A percentile compares a stretch with the other conserved stretches of the same genome.
phyloP scores from a whole-genome alignment of 2,888 invertebrate genomes.

The Chaetogeoica ovagalla region DNA sequence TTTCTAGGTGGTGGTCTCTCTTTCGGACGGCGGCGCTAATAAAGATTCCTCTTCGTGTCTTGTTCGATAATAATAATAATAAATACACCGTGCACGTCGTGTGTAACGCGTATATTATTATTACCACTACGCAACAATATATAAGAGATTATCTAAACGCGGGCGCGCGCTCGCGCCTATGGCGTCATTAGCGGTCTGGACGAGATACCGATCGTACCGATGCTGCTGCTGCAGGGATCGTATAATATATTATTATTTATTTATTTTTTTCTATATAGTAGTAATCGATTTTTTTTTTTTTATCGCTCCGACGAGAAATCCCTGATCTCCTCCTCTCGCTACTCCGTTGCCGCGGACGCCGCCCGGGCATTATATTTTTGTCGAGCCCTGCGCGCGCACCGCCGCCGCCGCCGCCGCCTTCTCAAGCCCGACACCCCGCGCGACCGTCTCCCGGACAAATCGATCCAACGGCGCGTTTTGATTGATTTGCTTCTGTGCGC shows the following conservation, averaged over 20 bases:
- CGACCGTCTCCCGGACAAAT: constrained; percentile 21
- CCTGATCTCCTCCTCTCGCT: neutral
- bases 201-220: constrained; percentile 47
- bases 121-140: no score
- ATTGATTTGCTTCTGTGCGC: constrained; percentile 48
- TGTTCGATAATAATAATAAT: no score
- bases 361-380: neutral
- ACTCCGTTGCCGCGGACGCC: neutral
- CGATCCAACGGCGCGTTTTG: constrained; percentile 33
- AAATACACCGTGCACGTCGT: neutral
- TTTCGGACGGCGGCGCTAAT: constrained; percentile 50
- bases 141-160: constrained; percentile 39
- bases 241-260: neutral
- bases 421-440: no score
- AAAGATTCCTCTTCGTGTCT: constrained; percentile 29
- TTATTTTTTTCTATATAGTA: no score
- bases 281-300: constrained; percentile 17
- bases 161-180: constrained; percentile 29
- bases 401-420: neutral
- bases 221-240: neutral
- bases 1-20: constrained; percentile 50
- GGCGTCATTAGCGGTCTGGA: constrained; percentile 53
- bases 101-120: neutral
- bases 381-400: neutral
- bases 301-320: constrained; percentile 5